Percentiles rank a stretch among this genome's conserved stretches.
Evolutionary conservation across 2,888 invertebrate species (phyloP).

Genomic region (Amphimallon solstitiale): DNA sequence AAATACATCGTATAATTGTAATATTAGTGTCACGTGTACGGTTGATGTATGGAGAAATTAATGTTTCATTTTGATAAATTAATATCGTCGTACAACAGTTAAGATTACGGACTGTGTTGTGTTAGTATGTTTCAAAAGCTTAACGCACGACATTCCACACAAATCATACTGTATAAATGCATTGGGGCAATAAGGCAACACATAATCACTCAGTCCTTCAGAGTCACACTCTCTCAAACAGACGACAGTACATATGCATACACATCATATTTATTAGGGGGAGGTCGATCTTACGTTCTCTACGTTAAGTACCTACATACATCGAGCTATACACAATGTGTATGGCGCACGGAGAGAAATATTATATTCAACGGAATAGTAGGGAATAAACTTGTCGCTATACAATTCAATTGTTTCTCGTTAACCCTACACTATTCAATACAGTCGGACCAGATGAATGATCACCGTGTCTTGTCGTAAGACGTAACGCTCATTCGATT

Average conservation of each 20-base stretch:
- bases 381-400: constrained; percentile 50
- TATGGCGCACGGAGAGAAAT: constrained; percentile 54
- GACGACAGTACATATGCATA: too few species aligned
- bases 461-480: constrained; percentile 21
- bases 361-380: constrained; percentile 59
- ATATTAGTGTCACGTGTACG: not conserved
- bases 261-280: too few species aligned
- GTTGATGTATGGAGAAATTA: too few species aligned
- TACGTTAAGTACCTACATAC: not conserved
- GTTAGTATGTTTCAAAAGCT: too few species aligned
- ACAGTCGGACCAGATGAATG: constrained; percentile 52
- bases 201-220: not conserved
- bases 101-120: not conserved
- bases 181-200: constrained; percentile 51
- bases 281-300: too few species aligned
- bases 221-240: not conserved
- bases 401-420: constrained; percentile 64
- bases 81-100: constrained; percentile 8
- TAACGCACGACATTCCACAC: constrained; percentile 14
- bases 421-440: constrained; percentile 63
- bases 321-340: constrained; percentile 2
- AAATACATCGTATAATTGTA: constrained; percentile 8
- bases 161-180: constrained; percentile 61
- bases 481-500: constrained; percentile 14
- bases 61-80: not conserved